phyloP scores from a whole-genome alignment of 37 sponge, comb jelly and placozoan genomes.

The Hormiphora californensis region DNA sequence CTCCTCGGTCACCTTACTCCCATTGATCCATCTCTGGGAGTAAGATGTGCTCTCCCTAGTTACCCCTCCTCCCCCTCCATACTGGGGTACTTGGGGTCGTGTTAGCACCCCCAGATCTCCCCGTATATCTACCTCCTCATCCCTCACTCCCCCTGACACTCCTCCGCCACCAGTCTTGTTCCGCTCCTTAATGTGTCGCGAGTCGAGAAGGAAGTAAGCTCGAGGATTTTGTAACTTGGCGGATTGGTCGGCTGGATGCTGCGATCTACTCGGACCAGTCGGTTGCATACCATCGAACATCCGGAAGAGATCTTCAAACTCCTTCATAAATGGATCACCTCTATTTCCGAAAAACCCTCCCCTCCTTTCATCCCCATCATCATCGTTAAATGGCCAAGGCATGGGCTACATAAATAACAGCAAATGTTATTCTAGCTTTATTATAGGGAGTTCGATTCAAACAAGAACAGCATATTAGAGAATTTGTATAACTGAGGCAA shows the following conservation, averaged over 20 bases:
- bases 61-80: neutral
- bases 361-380: neutral
- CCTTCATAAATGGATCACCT: too few species aligned
- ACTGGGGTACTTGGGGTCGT: neutral
- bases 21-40: neutral
- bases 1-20: constrained; percentile 24
- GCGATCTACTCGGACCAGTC: too few species aligned
- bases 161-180: neutral
- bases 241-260: too few species aligned
- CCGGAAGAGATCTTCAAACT: too few species aligned
- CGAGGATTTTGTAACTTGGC: neutral
- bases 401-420: too few species aligned
- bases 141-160: neutral
- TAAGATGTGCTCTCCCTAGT: neutral
- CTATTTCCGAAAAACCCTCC: neutral
- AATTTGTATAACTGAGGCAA: too few species aligned
- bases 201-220: constrained; percentile 1
- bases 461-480: too few species aligned
- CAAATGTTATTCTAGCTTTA: too few species aligned
- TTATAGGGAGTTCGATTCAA: too few species aligned
- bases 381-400: constrained; percentile 54
- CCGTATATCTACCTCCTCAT: neutral
- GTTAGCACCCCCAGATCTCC: neutral
- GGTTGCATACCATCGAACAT: too few species aligned
- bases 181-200: constrained; percentile 3